Base-by-base conservation (phyloP, 1,140 invertebrate genomes). In the Drosophila pruinosa region DNA sequence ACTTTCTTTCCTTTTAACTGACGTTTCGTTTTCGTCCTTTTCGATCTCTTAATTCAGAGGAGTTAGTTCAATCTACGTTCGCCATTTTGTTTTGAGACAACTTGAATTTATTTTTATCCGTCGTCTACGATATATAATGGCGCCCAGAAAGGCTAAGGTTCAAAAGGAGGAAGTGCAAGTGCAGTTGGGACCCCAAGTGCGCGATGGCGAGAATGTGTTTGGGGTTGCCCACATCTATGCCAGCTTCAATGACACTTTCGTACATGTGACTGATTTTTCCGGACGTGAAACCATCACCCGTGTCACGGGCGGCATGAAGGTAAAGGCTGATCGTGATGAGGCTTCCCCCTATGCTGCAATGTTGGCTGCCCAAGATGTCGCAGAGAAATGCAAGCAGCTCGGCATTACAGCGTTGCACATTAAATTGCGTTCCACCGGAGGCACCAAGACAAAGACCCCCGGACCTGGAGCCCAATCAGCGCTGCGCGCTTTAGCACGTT, bases 231-330 rank as follows among this genome's bases (percentile, higher is more conserved):
- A 99, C 92, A 99, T 99, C 89, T 99, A 98, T 92, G 99, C 99
- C 69, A 99, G 97, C 73, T 99, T 99, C 93, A 99, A 99, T 91
- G 99, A 99, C 92, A 99, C 99, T 38, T 99, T 99, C 91, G 99
- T 99, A 4, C 99, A 99, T 93, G 98, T 99, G 28, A 99, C 99
- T 2, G 99, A 99, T 94, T 94, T 99, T 76, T 99, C 99, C 65
- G 99, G 99, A 77, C 96, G 98, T 89, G 98, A 99, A 96, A 99
- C 99, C 2, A 99, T 99, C 90, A 97, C 97, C 59, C 94, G 98
- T 90, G 97, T 99, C 26, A 99, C 99, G 89, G 99, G 99, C 92
- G 99, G 99, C 64, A 99, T 99, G 99, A 99, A 99, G 93, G 99
- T 99, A 0, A 99, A 99, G 92, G 99, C 99, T 89, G 99, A 99